phyloP scores from a whole-genome alignment of 2,888 invertebrate species.

The Drosophila flavopinicola region DNA sequence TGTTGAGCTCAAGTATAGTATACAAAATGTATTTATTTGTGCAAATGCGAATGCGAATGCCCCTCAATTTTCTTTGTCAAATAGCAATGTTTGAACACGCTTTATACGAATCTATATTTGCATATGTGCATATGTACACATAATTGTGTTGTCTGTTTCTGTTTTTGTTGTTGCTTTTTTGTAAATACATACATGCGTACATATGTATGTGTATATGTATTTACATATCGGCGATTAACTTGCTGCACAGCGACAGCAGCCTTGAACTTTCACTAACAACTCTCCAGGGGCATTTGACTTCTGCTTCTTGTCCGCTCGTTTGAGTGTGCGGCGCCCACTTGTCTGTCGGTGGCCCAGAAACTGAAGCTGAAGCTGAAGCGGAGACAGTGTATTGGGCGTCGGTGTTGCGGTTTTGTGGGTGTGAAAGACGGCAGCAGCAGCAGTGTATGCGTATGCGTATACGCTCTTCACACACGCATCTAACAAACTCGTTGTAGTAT shows the following conservation, averaged over 20 bases:
- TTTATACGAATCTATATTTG: constrained; percentile 15
- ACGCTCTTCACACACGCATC: constrained; percentile 10
- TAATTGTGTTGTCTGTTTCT: constrained; percentile 4
- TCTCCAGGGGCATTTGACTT: constrained; percentile 44
- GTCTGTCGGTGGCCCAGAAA: constrained; percentile 51
- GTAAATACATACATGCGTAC: neutral
- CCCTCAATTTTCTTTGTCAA: constrained; percentile 34
- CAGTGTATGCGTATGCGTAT: constrained; percentile 4
- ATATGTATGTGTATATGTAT: constrained; percentile 2
- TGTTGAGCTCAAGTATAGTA: neutral
- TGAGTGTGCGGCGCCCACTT: constrained; percentile 53
- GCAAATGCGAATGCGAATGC: constrained; percentile 29
- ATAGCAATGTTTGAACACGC: constrained; percentile 47
- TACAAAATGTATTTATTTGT: constrained; percentile 1
- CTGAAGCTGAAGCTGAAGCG: neutral
- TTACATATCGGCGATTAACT: constrained; percentile 25
- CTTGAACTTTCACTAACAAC: constrained; percentile 70
- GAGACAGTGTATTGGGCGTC: constrained; percentile 13
- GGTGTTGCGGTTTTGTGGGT: constrained; percentile 28
- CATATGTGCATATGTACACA: constrained; percentile 3
- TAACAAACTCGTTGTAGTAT: constrained; percentile 26
- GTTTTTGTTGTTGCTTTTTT: neutral
- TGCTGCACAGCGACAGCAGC: constrained; percentile 46
- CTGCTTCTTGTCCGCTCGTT: neutral
- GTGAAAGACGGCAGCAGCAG: no score